Evolutionary conservation across 2,888 invertebrate genomes (phyloP).

Genomic region (Epinotia nisella): DNA sequence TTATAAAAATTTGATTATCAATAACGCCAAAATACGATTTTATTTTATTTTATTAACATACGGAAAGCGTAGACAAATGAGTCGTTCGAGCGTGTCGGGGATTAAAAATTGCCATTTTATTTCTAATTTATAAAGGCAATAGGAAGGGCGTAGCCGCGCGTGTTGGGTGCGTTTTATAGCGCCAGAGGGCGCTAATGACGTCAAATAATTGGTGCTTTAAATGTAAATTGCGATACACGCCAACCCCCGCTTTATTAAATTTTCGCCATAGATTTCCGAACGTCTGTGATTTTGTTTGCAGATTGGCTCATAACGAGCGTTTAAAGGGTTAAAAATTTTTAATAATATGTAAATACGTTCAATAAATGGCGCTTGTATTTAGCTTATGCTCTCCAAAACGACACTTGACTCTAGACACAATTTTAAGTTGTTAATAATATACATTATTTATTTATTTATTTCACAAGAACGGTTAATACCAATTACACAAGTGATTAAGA

Average conservation of each 20-base stretch:
- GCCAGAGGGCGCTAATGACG: conserved; percentile 82
- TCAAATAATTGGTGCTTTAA: conserved; percentile 84
- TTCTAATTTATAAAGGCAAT: conserved; percentile 79
- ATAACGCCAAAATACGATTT: neutral
- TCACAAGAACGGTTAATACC: no score
- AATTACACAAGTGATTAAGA: no score
- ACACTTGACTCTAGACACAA: no score
- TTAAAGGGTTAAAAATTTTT: conserved; percentile 12
- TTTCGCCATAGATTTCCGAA: conserved; percentile 60
- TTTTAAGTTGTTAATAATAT: no score
- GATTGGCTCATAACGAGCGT: conserved; percentile 19
- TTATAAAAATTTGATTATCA: neutral
- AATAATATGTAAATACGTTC: conserved; percentile 2
- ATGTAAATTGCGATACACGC: conserved; percentile 83
- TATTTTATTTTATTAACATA: conserved; percentile 26
- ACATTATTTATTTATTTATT: no score
- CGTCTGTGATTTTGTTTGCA: conserved; percentile 42
- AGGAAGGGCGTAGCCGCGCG: conserved; percentile 63
- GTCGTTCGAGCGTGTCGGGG: conserved; percentile 40
- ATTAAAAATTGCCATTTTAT: conserved; percentile 68
- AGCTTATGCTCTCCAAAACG: neutral
- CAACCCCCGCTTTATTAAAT: conserved; percentile 79
- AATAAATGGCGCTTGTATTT: neutral
- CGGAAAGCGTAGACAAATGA: conserved; percentile 31
- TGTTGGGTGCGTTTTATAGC: conserved; percentile 83